Conservation (phyloP, 1,140 invertebrate genomes). For the Papilio polytes region DNA sequence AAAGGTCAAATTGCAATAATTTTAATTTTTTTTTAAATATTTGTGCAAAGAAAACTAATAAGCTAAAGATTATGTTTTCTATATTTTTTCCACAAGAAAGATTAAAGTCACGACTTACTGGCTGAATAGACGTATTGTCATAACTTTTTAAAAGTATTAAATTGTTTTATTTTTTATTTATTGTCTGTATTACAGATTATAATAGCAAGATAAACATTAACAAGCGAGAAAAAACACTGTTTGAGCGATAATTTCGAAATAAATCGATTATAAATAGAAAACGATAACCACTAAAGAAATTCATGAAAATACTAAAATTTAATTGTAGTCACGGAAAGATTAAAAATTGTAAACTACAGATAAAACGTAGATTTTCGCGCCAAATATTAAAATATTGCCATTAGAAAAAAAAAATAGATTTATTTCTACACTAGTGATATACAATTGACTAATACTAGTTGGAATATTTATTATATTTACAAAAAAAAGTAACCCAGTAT, state of each 20-base stretch:
- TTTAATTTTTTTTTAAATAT: background rate
- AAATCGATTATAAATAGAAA: background rate
- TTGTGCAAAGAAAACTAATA: constrained; percentile 8
- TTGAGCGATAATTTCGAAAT: constrained; percentile 33
- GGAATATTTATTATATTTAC: constrained; percentile 77
- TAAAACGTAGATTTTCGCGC: background rate
- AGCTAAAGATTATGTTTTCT: background rate
- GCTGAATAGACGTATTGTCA: background rate
- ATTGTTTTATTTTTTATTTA: background rate
- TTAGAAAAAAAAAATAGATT: constrained; percentile 60
- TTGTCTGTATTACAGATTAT: constrained; percentile 34
- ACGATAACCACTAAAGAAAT: background rate
- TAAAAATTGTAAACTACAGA: background rate
- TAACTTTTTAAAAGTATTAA: background rate
- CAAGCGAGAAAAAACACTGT: background rate
- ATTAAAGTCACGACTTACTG: background rate
- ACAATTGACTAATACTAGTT: constrained; percentile 75
- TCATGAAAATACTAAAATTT: background rate
- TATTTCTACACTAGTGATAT: constrained; percentile 69
- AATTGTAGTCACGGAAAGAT: background rate
- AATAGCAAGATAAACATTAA: background rate
- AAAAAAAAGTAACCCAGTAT: constrained; percentile 63
- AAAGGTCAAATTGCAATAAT: background rate
- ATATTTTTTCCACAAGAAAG: background rate
- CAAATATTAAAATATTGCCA: background rate